Conservation (phyloP, 2,113 vertebrate genomes). For the Gymnarchus niloticus region DNA sequence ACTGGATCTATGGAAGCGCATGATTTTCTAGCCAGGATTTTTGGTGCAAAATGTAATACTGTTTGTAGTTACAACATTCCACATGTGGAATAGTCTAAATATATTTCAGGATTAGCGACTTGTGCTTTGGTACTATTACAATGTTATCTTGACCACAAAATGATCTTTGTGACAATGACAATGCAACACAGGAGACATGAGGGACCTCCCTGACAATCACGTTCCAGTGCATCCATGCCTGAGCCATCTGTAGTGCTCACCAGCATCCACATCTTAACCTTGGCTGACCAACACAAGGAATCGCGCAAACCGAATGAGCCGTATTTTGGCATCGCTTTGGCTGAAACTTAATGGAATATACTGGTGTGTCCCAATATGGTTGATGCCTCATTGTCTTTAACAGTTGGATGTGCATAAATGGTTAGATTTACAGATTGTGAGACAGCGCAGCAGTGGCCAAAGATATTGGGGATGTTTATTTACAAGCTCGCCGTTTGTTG, state of each 20-base stretch:
- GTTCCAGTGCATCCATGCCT: too few species aligned
- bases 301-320: background rate
- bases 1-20: background rate
- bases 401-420: too few species aligned
- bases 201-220: background rate
- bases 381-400: too few species aligned
- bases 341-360: background rate
- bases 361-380: too few species aligned
- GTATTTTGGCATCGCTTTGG: background rate
- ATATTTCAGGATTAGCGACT: background rate
- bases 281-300: too few species aligned
- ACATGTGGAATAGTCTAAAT: background rate
- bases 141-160: background rate
- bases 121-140: background rate
- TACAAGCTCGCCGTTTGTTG: background rate
- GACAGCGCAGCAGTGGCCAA: background rate
- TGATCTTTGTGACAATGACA: background rate
- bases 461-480: background rate
- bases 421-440: too few species aligned
- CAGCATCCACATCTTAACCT: too few species aligned
- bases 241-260: too few species aligned
- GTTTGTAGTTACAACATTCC: too few species aligned
- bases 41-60: too few species aligned
- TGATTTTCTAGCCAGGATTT: background rate
- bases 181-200: background rate